phyloP scores from a whole-genome alignment of 2,888 invertebrate genomes.

The Drosophila kuntzei region DNA sequence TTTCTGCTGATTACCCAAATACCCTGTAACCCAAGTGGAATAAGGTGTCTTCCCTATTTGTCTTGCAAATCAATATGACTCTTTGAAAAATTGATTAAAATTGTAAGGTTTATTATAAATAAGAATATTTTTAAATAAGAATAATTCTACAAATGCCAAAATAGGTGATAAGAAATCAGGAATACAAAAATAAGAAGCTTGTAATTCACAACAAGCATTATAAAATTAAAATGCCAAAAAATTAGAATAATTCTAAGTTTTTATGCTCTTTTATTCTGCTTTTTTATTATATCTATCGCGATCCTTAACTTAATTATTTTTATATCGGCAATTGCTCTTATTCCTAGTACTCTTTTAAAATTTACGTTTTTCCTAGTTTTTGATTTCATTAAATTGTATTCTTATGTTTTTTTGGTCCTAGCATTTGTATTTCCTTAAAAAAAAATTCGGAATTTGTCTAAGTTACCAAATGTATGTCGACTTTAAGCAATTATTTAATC shows the following conservation, averaged over 20 bases:
- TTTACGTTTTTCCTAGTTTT: no score
- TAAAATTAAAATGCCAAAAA: no score
- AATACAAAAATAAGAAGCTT: not conserved
- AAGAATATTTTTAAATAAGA: not conserved
- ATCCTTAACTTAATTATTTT: no score
- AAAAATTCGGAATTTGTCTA: not conserved
- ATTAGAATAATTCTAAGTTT: no score
- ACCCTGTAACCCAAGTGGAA: slow-evolving; percentile 11
- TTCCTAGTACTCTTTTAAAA: no score
- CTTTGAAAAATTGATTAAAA: not conserved
- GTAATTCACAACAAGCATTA: not conserved
- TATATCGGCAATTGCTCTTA: no score
- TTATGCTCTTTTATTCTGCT: no score
- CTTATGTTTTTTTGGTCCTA: no score
- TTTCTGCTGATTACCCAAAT: slow-evolving; percentile 2
- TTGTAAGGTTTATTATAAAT: not conserved
- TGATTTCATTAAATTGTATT: no score
- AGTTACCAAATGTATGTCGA: not conserved
- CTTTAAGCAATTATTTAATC: not conserved
- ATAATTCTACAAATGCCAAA: not conserved
- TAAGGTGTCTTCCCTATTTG: not conserved
- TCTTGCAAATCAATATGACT: not conserved
- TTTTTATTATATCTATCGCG: no score
- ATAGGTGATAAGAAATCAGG: not conserved
- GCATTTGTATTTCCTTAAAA: no score